A percentile compares a stretch with the other conserved stretches of the same genome.
phyloP scores from a whole-genome alignment of 2,797 vertebrate genomes.

The Diplodus sargus region DNA sequence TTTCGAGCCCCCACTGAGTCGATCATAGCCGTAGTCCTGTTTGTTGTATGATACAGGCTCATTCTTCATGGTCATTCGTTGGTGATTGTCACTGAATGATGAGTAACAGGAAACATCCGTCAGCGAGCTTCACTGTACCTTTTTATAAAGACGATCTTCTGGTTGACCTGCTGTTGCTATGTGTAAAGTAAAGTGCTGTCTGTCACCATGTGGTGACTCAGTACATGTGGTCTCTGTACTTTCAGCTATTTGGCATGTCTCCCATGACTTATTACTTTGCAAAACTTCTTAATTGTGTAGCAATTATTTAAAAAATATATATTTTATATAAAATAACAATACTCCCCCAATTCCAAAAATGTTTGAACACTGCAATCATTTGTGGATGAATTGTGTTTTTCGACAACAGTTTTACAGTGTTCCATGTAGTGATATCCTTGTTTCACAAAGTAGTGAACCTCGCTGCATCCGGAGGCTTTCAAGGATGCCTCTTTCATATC shows the following conservation, averaged over 20 bases:
- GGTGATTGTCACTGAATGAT: slow-evolving; percentile 38
- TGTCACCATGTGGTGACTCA: slow-evolving; percentile 24
- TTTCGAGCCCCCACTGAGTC: slow-evolving; percentile 1
- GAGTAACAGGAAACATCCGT: slow-evolving; percentile 15
- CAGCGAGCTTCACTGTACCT: slow-evolving; percentile 2
- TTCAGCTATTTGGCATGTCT: background rate
- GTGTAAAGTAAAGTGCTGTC: slow-evolving; percentile 20
- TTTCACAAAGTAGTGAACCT: no score
- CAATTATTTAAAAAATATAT: no score
- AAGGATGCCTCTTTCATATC: no score
- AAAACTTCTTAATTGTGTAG: background rate
- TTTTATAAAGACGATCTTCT: slow-evolving; percentile 24
- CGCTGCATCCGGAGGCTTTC: no score
- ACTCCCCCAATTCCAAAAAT: no score
- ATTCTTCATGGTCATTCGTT: slow-evolving; percentile 32
- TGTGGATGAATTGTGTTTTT: no score
- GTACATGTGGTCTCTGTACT: slow-evolving; percentile 1
- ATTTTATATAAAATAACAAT: no score
- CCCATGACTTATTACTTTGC: slow-evolving; percentile 1
- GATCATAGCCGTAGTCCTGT: background rate
- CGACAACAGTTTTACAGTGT: no score
- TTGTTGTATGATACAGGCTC: slow-evolving; percentile 2
- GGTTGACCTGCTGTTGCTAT: slow-evolving; percentile 23
- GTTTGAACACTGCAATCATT: no score
- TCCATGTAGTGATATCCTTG: no score